Evolutionary conservation across 2,888 invertebrate species (phyloP).

Genomic region (Pollenia amentaria): DNA sequence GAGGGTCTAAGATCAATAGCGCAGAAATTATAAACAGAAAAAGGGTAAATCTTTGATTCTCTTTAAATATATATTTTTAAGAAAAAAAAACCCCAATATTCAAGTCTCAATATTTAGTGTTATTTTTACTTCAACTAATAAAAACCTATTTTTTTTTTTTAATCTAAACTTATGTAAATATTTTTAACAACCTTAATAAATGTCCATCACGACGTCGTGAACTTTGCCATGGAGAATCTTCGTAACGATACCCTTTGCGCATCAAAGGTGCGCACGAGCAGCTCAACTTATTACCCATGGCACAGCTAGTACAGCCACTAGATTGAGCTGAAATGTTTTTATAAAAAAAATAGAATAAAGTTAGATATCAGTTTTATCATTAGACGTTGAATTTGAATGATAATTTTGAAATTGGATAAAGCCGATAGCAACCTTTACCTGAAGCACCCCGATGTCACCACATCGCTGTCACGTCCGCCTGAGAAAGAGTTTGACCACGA

Average conservation of each 20-base stretch:
- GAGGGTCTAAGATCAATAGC: too few species aligned
- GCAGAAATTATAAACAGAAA: neutral
- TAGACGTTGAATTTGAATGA: slow-evolving; percentile 12
- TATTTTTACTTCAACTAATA: slow-evolving; percentile 57
- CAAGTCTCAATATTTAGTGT: slow-evolving; percentile 27
- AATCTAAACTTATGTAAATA: slow-evolving; percentile 62
- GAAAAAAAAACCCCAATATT: too few species aligned
- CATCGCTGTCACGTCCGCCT: slow-evolving; percentile 89
- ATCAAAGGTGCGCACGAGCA: slow-evolving; percentile 98
- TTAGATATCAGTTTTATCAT: slow-evolving; percentile 14
- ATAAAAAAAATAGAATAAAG: neutral
- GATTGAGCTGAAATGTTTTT: slow-evolving; percentile 82
- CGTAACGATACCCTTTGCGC: slow-evolving; percentile 97
- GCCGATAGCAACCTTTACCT: slow-evolving; percentile 84
- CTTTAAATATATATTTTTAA: slow-evolving; percentile 11
- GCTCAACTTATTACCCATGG: slow-evolving; percentile 98
- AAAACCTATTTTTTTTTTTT: slow-evolving; percentile 52
- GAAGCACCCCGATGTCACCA: slow-evolving; percentile 93
- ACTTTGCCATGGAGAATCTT: slow-evolving; percentile 98
- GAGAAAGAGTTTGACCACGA: slow-evolving; percentile 89
- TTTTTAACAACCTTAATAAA: slow-evolving; percentile 89
- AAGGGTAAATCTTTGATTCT: neutral
- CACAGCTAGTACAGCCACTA: slow-evolving; percentile 86
- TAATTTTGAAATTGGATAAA: slow-evolving; percentile 37
- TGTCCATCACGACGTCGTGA: slow-evolving; percentile 93